Evolutionary conservation across 2,888 invertebrate species (phyloP).

Genomic region (Melanargia galathea): DNA sequence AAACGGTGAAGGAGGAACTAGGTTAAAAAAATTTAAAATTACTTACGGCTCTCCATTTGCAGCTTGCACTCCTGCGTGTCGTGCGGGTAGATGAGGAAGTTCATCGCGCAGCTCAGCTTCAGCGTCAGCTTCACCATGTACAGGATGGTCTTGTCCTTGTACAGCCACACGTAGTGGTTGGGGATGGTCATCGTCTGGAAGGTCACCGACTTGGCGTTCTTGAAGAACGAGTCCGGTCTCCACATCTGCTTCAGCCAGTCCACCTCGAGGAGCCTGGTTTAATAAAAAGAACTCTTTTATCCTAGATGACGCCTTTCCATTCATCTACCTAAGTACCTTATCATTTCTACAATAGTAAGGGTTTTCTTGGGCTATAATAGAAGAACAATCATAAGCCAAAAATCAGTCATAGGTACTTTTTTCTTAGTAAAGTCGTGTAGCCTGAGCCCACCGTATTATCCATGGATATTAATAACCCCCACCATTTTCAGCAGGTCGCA

Average conservation of each 20-base stretch:
- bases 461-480: too few relatives aligned
- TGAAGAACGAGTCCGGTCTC: constrained; percentile 96
- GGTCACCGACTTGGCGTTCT: constrained; percentile 95
- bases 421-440: too few relatives aligned
- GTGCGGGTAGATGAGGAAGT: constrained; percentile 96
- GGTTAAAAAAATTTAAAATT: constrained; percentile 4
- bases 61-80: constrained; percentile 97
- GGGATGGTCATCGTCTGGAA: constrained; percentile 98
- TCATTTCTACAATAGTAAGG: too few relatives aligned
- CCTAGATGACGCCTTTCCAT: too few relatives aligned
- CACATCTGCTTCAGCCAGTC: constrained; percentile 96
- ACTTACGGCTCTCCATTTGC: constrained; percentile 97
- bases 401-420: too few relatives aligned
- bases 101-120: constrained; percentile 95
- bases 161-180: constrained; percentile 96
- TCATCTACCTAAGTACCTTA: too few relatives aligned
- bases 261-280: constrained; percentile 87
- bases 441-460: too few relatives aligned
- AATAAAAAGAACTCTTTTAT: constrained; percentile 3
- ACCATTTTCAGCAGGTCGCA: too few relatives aligned
- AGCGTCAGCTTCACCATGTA: constrained; percentile 93
- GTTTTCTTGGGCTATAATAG: too few relatives aligned
- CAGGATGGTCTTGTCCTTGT: constrained; percentile 82
- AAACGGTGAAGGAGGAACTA: too few relatives aligned
- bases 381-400: too few relatives aligned